Evolutionary conservation across 2,888 invertebrate species (phyloP).

Genomic region (Tipula unca): DNA sequence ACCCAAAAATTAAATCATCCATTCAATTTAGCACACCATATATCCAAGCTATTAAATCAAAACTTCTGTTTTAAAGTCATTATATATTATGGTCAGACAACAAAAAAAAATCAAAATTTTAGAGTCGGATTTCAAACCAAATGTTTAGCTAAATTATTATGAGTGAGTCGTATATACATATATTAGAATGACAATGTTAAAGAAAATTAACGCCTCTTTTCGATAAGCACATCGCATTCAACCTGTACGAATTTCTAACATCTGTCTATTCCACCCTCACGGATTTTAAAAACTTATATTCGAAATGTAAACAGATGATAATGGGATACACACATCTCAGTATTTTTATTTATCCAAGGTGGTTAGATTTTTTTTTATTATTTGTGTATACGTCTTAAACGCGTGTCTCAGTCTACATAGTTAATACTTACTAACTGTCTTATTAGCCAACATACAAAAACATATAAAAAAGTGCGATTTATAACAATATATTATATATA

Average conservation of each 20-base stretch:
- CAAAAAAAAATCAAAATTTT: background rate
- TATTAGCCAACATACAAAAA: background rate
- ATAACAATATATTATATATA: background rate
- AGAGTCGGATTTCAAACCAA: background rate
- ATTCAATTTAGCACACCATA: background rate
- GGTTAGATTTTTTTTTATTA: background rate
- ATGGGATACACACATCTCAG: background rate
- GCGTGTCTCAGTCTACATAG: background rate
- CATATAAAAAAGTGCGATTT: background rate
- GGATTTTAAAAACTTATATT: background rate
- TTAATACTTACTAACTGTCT: background rate
- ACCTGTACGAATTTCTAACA: background rate
- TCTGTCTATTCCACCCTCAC: background rate
- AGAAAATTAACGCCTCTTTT: background rate
- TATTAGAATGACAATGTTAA: background rate
- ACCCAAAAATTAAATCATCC: slow-evolving; percentile 9
- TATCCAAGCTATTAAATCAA: background rate
- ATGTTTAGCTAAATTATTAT: background rate
- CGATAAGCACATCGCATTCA: background rate
- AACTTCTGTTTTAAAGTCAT: background rate
- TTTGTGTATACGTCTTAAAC: background rate
- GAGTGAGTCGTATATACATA: background rate
- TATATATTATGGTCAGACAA: background rate
- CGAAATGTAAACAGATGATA: background rate
- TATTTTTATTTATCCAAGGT: background rate